These are phyloP conservation scores for Balaeniceps rex DNA, from an alignment of 2,113 vertebrate species.

Conservation along the genomic window DNA sequence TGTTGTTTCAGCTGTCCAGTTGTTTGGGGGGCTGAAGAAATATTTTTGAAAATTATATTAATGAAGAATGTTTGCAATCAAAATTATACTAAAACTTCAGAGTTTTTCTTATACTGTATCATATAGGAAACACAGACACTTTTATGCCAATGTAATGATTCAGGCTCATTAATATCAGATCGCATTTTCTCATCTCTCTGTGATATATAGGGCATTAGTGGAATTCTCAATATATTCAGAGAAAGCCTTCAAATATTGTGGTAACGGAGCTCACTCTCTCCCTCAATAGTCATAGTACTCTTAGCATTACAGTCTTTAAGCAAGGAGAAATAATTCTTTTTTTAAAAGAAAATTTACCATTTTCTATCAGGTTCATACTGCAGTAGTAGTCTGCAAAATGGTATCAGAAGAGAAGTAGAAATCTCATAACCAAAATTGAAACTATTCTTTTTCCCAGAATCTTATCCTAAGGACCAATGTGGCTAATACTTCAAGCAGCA, in stretches of 20 bases:
- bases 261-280: not conserved
- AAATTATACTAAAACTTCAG: not conserved
- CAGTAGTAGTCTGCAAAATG: not conserved
- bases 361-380: not conserved
- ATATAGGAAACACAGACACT: not conserved
- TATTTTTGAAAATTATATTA: not conserved
- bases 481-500: not conserved
- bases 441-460: not conserved
- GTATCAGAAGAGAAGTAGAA: not conserved
- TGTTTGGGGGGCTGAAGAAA: constrained; percentile 34
- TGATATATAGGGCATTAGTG: not conserved
- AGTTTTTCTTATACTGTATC: not conserved
- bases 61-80: not conserved
- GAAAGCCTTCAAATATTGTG: not conserved
- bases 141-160: not conserved
- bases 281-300: not conserved
- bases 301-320: not conserved
- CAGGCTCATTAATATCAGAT: not conserved
- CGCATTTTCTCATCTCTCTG: not conserved
- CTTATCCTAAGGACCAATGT: not conserved
- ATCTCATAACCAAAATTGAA: not conserved
- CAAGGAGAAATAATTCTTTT: not conserved
- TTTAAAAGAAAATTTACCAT: not conserved
- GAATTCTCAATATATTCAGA: not conserved
- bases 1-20: constrained; percentile 74